Evolutionary conservation across 2,113 vertebrate genomes (phyloP), one percentile per base, ranked within the genome.

Genomic region (Gobius niger): DNA sequence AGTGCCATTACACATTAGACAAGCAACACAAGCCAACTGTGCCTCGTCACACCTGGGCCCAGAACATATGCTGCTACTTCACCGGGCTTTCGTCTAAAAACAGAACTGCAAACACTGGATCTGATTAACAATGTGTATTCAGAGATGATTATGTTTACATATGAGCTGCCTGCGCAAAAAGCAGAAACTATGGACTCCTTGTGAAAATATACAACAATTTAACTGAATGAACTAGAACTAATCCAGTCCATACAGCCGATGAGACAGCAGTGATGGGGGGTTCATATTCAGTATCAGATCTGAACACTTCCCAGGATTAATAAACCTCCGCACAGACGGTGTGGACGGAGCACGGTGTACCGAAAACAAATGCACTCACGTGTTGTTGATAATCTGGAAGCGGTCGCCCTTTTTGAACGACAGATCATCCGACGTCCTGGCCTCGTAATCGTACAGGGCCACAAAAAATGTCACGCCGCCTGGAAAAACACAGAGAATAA

Each of bases 351-450:
- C 24, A 15, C n/a, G 5, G 13, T 14, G 56, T 68, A 19, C 63
- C 72, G 52, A 54, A n/a, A 9, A 12, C 34, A 42, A 56, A 63
- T 75, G 15, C 7, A 95, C 96, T 96, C 94, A 99, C 98, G 97
- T 98, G 90, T 99, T 99, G 90, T 99, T 99, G 90, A 99, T 98
- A 86, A 99, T 98, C 91, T 99, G 97, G 93, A 99, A 99, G 80
- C 97, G 93, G 92, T 99, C 97, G 19, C 97, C 96, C 82, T 99
- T 99, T 89, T 94, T 97, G 91, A 99, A 99, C 8, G 98, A 99
- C 87, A 99, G 95, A 81, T 99, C 98, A 71, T 99, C 98, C 42
- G 94, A 94, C 77, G 98, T 99, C 91, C 98, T 95, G 67, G 97
- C 98, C 93, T 99, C 98, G 73, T 99, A 99, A 91, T 99, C 98